phyloP scores from a whole-genome alignment of 1,140 invertebrate species.

The Zaprionus taronus region DNA sequence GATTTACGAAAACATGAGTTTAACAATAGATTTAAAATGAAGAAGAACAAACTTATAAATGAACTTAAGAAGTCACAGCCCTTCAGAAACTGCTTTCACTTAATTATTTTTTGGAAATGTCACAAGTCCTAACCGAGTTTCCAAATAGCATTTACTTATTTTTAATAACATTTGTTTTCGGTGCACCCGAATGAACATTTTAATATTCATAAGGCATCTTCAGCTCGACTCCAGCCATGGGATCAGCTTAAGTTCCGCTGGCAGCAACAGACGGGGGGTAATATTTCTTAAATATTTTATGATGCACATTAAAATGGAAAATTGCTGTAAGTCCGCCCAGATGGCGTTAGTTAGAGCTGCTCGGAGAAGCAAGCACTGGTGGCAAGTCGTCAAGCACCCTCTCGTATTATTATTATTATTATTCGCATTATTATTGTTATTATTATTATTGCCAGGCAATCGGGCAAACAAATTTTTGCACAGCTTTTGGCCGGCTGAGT shows the following conservation, averaged over 20 bases:
- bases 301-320: conserved; percentile 47
- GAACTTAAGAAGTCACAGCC: background rate
- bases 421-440: conserved; percentile 33
- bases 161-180: background rate
- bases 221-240: background rate
- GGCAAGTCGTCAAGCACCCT: conserved; percentile 2
- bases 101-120: background rate
- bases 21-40: too few relatives aligned
- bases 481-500: background rate
- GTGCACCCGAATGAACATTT: background rate
- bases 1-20: too few relatives aligned
- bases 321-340: conserved; percentile 26
- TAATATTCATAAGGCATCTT: background rate
- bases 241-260: conserved; percentile 23
- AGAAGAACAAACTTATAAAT: background rate
- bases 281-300: conserved; percentile 38
- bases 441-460: conserved; percentile 40
- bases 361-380: background rate
- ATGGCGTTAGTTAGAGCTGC: conserved; percentile 26
- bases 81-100: background rate
- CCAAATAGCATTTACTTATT: background rate
- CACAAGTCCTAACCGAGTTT: background rate
- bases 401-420: conserved; percentile 25
- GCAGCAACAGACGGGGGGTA: background rate
- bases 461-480: conserved; percentile 27